Conservation (phyloP, 2,113 vertebrate species). For the Cryptomyrus ogoouensis region DNA sequence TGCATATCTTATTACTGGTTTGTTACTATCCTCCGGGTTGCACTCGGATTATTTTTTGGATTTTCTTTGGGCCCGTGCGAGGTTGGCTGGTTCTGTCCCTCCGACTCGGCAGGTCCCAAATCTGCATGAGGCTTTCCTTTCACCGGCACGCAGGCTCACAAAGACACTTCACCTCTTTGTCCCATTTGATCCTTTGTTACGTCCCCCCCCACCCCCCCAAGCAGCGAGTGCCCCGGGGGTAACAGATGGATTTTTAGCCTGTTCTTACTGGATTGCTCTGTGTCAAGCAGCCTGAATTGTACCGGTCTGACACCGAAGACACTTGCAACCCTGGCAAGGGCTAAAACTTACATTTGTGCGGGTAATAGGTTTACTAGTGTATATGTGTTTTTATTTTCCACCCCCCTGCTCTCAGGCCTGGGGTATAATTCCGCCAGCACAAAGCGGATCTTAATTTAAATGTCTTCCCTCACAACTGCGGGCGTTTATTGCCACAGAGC, state of each 20-base stretch:
- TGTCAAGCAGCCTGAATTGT: conserved; percentile 56
- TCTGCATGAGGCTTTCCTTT: neutral
- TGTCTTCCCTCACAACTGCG: neutral
- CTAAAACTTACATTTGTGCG: conserved; percentile 53
- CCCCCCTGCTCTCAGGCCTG: neutral
- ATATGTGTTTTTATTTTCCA: conserved; percentile 37
- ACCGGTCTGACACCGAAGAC: conserved; percentile 51
- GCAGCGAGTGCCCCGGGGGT: conserved; percentile 42
- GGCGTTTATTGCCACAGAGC: neutral
- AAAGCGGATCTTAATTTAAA: neutral
- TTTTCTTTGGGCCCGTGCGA: neutral
- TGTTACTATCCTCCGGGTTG: neutral
- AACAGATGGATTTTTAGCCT: conserved; percentile 41
- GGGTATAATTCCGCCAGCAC: neutral
- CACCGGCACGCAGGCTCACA: neutral
- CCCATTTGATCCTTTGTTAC: conserved; percentile 52
- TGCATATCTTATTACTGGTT: neutral
- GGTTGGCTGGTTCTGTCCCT: neutral
- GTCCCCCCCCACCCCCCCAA: conserved; percentile 29
- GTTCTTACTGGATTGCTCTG: conserved; percentile 44
- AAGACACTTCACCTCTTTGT: conserved; percentile 28
- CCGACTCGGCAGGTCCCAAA: neutral
- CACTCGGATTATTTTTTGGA: neutral
- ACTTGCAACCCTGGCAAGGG: conserved; percentile 37
- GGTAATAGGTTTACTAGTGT: conserved; percentile 60